phyloP scores from a whole-genome alignment of 1,140 invertebrate species.

The Melipona quadrifasciata region DNA sequence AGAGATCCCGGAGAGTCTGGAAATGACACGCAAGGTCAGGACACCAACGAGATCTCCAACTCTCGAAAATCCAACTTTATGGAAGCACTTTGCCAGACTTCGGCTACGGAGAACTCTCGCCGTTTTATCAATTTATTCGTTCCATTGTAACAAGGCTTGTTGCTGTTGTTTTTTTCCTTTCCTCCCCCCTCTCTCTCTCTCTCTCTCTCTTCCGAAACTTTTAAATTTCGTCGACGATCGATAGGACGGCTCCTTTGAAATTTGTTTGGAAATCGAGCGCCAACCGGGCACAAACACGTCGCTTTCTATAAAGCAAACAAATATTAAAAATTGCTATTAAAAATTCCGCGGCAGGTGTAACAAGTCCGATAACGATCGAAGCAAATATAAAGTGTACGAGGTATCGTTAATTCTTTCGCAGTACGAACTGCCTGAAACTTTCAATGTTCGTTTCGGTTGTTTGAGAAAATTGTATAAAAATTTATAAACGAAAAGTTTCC shows the following conservation, averaged over 20 bases:
- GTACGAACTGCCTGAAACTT: background rate
- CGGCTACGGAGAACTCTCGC: background rate
- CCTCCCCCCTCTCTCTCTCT: no score
- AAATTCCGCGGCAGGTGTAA: background rate
- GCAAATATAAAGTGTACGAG: background rate
- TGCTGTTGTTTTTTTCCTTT: no score
- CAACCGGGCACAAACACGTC: background rate
- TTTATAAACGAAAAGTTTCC: background rate
- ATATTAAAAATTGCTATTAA: constrained; percentile 12
- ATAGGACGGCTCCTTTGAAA: background rate
- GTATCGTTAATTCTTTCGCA: background rate
- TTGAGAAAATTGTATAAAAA: background rate
- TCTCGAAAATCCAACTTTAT: background rate
- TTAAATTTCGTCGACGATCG: background rate
- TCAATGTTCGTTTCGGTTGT: background rate
- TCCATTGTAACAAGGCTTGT: background rate
- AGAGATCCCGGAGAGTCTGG: constrained; percentile 7
- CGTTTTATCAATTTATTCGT: background rate
- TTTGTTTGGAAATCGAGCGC: background rate
- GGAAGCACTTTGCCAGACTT: background rate
- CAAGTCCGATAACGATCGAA: background rate
- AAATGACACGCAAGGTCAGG: constrained; percentile 16
- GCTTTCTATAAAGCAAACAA: background rate
- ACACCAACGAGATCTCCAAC: background rate
- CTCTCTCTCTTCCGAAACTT: background rate